Base-by-base conservation (phyloP, 1,140 invertebrate genomes). In the Popillia japonica region DNA sequence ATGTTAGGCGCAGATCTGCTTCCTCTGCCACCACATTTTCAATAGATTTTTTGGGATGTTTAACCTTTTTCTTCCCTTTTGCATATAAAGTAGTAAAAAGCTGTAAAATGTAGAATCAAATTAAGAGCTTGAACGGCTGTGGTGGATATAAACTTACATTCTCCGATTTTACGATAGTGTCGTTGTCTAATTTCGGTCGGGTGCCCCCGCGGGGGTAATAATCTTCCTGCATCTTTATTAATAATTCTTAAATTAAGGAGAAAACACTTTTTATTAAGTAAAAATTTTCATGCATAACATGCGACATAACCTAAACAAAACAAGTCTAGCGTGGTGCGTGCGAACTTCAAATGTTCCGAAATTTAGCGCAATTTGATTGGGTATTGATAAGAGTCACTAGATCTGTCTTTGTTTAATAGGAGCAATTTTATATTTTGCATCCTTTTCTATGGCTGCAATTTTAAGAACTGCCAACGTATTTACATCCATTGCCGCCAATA, bases 121-220 rank as follows among this genome's bases (percentile, higher is more conserved):
- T 22, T 68, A n/a, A 22, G 23, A 34, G 27, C 27, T 34, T 34
- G 64, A 68, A 68, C 2, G 20, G 20, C 20, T 11, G 20, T 68
- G 1, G 0, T 22, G n/a, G n/a, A 42, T n/a, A 48, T 48, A 17
- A n/a, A 74, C 72, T 74, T 20, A 74, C 72, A 17, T 74, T 74
- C 11, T 74, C 72, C 3, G 34, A n/a, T 74, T 41, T 74, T 7
- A 41, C 14, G 14, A 74, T 14, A 17, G n/a, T 34, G 34, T n/a
- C 41, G 40, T 72, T 72, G 17, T 6, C 10, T 7, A 20, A 10
- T n/a, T 40, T 44, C 14, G 72, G 72, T 76, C 64, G 44, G 14
- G 41, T 76, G 22, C 48, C 72, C 7, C 74, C 72, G 6, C 68
- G 73, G 27, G 73, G 78, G 42, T 76, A 75, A 75, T 61, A 75